Percentiles rank a stretch among this genome's conserved stretches.
Conservation (phyloP, 1,140 invertebrate genomes). For the Drosophila bocki region DNA sequence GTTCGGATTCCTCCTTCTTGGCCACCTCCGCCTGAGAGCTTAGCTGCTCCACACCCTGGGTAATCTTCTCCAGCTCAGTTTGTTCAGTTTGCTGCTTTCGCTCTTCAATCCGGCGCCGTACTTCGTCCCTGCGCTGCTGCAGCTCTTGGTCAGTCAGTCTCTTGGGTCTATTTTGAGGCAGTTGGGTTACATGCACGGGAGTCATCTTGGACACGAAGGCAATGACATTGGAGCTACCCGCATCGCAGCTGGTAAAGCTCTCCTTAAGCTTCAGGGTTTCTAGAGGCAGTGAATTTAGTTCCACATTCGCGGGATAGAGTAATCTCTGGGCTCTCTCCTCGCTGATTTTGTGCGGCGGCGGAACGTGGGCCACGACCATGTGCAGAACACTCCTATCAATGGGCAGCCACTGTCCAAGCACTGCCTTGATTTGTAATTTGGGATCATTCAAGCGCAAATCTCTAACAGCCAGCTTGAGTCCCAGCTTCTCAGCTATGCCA, state of each 20-base stretch:
- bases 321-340: slow-evolving; percentile 91
- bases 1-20: slow-evolving; percentile 61
- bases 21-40: slow-evolving; percentile 49
- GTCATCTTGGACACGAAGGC: slow-evolving; percentile 95
- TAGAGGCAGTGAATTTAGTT: slow-evolving; percentile 89
- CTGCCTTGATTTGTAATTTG: slow-evolving; percentile 91
- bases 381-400: slow-evolving; percentile 92
- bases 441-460: slow-evolving; percentile 93
- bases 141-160: slow-evolving; percentile 92
- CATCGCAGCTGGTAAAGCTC: slow-evolving; percentile 91
- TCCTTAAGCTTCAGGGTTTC: slow-evolving; percentile 91
- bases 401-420: slow-evolving; percentile 96
- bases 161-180: slow-evolving; percentile 91
- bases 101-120: slow-evolving; percentile 88
- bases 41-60: slow-evolving; percentile 84
- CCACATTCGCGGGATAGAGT: slow-evolving; percentile 89
- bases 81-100: slow-evolving; percentile 85
- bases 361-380: slow-evolving; percentile 92
- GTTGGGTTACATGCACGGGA: slow-evolving; percentile 88
- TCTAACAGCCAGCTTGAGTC: slow-evolving; percentile 91
- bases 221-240: slow-evolving; percentile 90
- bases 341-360: slow-evolving; percentile 92
- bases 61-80: slow-evolving; percentile 86
- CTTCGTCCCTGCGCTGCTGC: slow-evolving; percentile 89
- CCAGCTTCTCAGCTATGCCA: slow-evolving; percentile 93